Percentiles rank a stretch among this genome's conserved stretches.
Conservation (phyloP, 2,888 invertebrate species). For the Esperia sulphurella region DNA sequence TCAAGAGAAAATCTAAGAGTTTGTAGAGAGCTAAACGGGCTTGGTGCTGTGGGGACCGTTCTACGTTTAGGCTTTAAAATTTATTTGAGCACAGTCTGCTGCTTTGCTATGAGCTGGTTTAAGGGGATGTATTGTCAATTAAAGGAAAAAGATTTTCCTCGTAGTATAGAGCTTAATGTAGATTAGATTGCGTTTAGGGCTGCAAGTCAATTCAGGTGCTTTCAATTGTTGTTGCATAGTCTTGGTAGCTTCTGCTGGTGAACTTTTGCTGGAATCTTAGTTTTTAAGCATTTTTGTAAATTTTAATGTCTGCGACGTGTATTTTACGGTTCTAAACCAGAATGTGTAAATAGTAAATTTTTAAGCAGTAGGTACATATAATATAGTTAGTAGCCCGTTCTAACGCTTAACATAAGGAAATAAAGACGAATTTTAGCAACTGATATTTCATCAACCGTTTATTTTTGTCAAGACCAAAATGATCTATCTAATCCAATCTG, state of each 20-base stretch:
- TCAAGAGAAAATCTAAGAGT: not conserved
- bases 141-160: not conserved
- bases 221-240: not conserved
- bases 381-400: no score
- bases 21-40: not conserved
- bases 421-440: no score
- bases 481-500: no score
- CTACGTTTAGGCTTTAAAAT: not conserved
- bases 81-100: not conserved
- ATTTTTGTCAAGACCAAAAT: no score
- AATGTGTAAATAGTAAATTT: no score
- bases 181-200: no score
- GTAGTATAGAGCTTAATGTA: not conserved
- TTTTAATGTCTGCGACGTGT: not conserved
- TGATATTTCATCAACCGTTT: no score
- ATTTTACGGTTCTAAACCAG: no score
- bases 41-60: not conserved
- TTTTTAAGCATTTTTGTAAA: not conserved
- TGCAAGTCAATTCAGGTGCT: no score
- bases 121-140: not conserved
- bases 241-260: not conserved
- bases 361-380: no score
- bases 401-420: no score
- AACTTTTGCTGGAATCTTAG: no score
- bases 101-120: not conserved